Base-by-base conservation (phyloP, 2,797 vertebrate genomes). In the Xerus rutilus region DNA sequence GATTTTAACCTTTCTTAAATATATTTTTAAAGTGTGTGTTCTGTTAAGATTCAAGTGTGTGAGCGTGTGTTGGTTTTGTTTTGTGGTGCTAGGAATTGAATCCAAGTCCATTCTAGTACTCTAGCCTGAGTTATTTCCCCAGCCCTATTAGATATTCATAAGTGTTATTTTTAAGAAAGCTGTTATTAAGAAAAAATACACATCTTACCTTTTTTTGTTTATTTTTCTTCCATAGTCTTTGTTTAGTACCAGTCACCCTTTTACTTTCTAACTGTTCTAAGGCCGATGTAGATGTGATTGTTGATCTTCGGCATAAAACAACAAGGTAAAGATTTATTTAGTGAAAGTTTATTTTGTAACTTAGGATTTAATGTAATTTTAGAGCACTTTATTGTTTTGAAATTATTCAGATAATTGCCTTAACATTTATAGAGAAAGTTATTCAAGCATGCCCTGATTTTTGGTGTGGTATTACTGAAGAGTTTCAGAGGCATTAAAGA, bases 191-290 rank as follows among this genome's bases (percentile, higher is more conserved):
- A 43, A 81, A 62, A 77, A 81, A 23, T 79, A n/a, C 3, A 25
- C 14, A 52, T 3, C 59, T 94, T 77, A 93, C 69, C 18, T 35
- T 52, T 52, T 65, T 74, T 79, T 69, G 30, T 96, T 77, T 87
- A 0, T 96, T 96, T 98, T 18, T 98, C 32, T 98, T 32, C 95
- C 49, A 0, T 87, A 99, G 99, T 97, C 99, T 99, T 92, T 99
- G 99, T 98, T 98, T 99, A 98, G 99, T 99, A 43, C 99, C 99
- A 1, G 99, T 99, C 74, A 99, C 99, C 62, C 99, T 99, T 95
- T 99, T 99, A 35, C 98, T 99, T 97, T 99, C 99, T 96, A 99
- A 99, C 98, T 99, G 99, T 97, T 99, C 99, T 89, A 97, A 99
- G 98, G 99, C 99, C 96, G 98, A 99, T 67, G 99, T 99, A 72